Evolutionary conservation across 2,113 vertebrate genomes (phyloP).

Genomic region (Coreoperca whiteheadi): DNA sequence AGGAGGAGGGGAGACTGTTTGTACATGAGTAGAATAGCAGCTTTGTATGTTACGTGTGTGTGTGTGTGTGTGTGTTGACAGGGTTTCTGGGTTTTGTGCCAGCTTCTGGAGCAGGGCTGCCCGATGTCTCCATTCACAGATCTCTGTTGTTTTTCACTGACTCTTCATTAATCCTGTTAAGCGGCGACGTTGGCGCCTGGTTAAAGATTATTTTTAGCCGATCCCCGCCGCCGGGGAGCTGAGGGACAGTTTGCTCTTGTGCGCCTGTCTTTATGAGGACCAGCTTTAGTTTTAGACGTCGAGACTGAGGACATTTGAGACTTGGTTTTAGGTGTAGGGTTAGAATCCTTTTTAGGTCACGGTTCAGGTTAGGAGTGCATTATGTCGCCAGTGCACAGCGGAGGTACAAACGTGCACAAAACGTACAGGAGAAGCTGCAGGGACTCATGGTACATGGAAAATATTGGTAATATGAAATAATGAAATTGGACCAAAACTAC

Average conservation of each 20-base stretch:
- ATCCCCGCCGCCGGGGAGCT: neutral
- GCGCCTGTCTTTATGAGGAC: neutral
- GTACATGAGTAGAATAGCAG: constrained; percentile 66
- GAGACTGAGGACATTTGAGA: neutral
- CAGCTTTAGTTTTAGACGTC: neutral
- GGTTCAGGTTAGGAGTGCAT: neutral
- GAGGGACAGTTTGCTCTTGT: neutral
- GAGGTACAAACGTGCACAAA: neutral
- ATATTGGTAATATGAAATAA: too few relatives aligned
- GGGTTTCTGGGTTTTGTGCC: constrained; percentile 43
- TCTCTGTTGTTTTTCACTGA: constrained; percentile 42
- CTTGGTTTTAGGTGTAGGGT: neutral
- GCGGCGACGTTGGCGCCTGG: constrained; percentile 27
- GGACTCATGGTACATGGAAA: too few relatives aligned
- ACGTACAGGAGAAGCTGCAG: neutral
- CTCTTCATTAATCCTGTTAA: constrained; percentile 71
- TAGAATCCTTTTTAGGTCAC: neutral
- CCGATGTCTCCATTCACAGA: constrained; percentile 41
- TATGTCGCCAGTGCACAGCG: neutral
- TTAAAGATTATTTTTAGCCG: constrained; percentile 49
- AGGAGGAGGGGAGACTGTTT: constrained; percentile 52
- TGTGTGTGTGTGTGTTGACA: constrained; percentile 45
- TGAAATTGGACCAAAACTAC: too few relatives aligned
- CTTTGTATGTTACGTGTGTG: constrained; percentile 60
- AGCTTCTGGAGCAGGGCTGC: constrained; percentile 27